A percentile compares a stretch with the other conserved stretches of the same genome.
These are phyloP conservation scores for Morpho helenor DNA, from an alignment of 2,888 invertebrate genomes.

Conservation along the genomic window DNA sequence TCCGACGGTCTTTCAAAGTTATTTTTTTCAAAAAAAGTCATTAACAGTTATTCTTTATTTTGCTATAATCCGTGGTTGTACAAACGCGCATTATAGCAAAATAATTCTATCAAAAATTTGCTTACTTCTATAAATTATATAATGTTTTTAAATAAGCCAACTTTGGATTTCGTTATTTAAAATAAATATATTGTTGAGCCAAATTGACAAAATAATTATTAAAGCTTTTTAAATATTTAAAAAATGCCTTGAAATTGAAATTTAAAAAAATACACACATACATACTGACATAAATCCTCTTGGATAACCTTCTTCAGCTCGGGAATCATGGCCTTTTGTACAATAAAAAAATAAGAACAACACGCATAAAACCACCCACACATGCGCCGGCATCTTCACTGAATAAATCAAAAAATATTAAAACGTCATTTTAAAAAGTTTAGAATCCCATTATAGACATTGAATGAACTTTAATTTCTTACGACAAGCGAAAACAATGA, in stretches of 20 bases:
- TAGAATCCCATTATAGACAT: slow-evolving; percentile 3
- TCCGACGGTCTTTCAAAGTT: too few relatives aligned
- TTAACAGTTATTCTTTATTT: too few relatives aligned
- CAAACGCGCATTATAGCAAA: too few relatives aligned
- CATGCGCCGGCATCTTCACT: slow-evolving; percentile 15
- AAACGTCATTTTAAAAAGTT: slow-evolving; percentile 15
- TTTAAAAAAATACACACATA: slow-evolving; percentile 39
- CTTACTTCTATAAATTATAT: too few relatives aligned
- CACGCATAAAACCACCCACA: slow-evolving; percentile 20
- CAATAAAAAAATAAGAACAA: slow-evolving; percentile 18
- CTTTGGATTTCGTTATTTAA: too few relatives aligned
- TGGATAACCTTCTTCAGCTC: slow-evolving; percentile 54
- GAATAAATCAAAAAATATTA: slow-evolving; percentile 4
- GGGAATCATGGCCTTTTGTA: slow-evolving; percentile 30
- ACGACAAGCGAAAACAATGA: slow-evolving; percentile 12
- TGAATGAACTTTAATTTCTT: slow-evolving; percentile 15
- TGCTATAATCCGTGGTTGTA: too few relatives aligned
- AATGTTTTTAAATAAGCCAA: too few relatives aligned
- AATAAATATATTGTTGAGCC: too few relatives aligned
- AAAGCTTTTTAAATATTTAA: too few relatives aligned
- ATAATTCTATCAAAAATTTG: too few relatives aligned
- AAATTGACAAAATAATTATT: too few relatives aligned
- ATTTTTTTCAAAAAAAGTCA: too few relatives aligned
- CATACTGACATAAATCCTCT: slow-evolving; percentile 65
- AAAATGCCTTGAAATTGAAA: not conserved